Evolutionary conservation across 2,888 invertebrate species (phyloP).

Genomic region (Athalia cordata): DNA sequence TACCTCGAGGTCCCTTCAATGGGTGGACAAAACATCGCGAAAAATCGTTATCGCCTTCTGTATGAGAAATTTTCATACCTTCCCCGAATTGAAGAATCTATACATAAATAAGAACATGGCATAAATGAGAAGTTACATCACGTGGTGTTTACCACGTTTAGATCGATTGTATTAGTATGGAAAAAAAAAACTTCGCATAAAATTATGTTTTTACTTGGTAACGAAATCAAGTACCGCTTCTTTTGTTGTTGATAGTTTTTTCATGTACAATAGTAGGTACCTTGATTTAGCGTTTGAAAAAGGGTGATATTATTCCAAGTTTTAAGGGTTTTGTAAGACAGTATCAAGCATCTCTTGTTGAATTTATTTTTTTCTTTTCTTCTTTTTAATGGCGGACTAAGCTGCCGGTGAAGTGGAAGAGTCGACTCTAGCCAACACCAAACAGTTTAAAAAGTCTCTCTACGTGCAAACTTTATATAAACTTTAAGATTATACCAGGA

Average conservation of each 20-base stretch:
- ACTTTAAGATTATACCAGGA: conserved; percentile 1
- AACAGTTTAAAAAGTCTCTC: not conserved
- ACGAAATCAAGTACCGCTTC: not conserved
- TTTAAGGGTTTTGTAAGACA: not conserved
- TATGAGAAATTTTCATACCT: not conserved
- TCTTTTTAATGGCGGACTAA: too few relatives aligned
- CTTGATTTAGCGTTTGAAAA: not conserved
- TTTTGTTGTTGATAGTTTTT: conserved; percentile 1
- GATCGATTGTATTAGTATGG: not conserved
- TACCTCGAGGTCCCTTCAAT: not conserved
- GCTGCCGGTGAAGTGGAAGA: too few relatives aligned
- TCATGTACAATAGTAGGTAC: not conserved
- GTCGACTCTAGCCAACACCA: too few relatives aligned
- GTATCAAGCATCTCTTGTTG: not conserved
- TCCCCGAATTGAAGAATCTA: not conserved
- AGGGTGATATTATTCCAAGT: not conserved
- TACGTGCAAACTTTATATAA: not conserved
- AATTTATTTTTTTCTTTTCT: not conserved
- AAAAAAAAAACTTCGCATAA: not conserved
- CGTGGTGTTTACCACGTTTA: not conserved
- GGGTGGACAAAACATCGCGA: not conserved
- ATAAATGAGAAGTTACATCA: too few relatives aligned
- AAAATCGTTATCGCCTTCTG: conserved; percentile 11
- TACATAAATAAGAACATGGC: too few relatives aligned
- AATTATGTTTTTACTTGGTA: not conserved